These are phyloP conservation scores for Burhinus bistriatus DNA, from an alignment of 2,113 vertebrate genomes.

Conservation along the genomic window DNA sequence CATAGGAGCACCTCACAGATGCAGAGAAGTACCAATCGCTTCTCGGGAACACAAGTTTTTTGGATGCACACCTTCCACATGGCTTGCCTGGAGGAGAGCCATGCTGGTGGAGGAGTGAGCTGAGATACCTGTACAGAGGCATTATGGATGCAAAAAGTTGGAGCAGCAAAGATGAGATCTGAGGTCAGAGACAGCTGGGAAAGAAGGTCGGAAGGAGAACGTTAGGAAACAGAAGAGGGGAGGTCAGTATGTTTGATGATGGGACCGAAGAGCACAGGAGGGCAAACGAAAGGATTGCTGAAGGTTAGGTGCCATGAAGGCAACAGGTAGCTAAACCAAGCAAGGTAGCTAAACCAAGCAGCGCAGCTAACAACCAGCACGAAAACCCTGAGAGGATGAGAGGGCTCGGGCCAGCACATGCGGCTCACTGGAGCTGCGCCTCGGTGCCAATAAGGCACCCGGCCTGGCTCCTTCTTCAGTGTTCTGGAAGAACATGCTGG, in stretches of 20 bases:
- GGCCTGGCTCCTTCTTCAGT: neutral
- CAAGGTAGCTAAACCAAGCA: neutral
- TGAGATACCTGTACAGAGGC: neutral
- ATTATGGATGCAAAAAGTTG: neutral
- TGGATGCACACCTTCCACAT: rapidly evolving
- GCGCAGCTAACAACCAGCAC: neutral
- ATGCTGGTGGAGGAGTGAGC: neutral
- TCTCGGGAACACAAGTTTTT: neutral
- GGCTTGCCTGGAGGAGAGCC: neutral
- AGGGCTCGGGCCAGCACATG: neutral
- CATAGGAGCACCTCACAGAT: neutral
- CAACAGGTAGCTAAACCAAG: neutral
- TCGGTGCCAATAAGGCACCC: rapidly evolving
- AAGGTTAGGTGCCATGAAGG: neutral
- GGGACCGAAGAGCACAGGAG: neutral
- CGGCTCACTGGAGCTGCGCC: neutral
- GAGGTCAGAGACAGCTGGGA: neutral
- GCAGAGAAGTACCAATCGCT: rapidly evolving
- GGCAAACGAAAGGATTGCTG: neutral
- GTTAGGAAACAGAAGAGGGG: neutral
- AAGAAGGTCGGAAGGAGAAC: neutral
- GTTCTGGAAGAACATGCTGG: neutral
- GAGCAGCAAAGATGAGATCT: neutral
- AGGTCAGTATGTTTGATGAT: neutral
- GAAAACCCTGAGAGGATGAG: neutral